Conservation (phyloP, 2,888 invertebrate species). For the Smittia sp. region DNA sequence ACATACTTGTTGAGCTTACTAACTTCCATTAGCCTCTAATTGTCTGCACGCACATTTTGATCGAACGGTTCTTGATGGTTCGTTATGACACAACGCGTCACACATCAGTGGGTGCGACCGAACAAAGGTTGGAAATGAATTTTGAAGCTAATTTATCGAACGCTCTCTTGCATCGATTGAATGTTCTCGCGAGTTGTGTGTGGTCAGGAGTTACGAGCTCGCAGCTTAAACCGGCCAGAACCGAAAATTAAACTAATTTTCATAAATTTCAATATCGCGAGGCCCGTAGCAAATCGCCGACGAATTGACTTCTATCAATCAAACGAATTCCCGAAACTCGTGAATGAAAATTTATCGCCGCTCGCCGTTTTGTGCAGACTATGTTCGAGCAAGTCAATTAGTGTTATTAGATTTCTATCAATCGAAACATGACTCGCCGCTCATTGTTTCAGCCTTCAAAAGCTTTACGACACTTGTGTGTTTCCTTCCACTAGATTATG, state of each 20-base stretch:
- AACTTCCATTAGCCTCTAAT: not conserved
- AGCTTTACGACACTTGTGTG: not conserved
- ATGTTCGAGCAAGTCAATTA: not conserved
- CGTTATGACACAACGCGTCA: not conserved
- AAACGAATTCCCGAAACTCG: not conserved
- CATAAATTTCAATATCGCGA: conserved; percentile 3
- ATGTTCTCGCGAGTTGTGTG: conserved; percentile 8
- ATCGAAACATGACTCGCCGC: not conserved
- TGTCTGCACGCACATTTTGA: conserved; percentile 10
- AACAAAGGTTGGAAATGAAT: not conserved
- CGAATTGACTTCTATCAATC: conserved; percentile 5
- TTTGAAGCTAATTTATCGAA: not conserved
- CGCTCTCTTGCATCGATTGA: not conserved
- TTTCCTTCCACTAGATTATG: not conserved
- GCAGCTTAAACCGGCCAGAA: not conserved
- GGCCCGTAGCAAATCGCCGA: not conserved
- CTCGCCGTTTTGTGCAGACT: not conserved
- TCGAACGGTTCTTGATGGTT: not conserved
- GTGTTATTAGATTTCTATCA: conserved; percentile 10
- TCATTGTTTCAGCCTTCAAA: conserved; percentile 5
- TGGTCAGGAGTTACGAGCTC: not conserved
- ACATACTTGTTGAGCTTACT: not conserved
- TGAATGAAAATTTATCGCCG: conserved; percentile 9
- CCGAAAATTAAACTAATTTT: not conserved
- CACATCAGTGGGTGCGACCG: not conserved